Base-by-base conservation (phyloP, 2,797 vertebrate species). In the Hephaestus fuliginosus region DNA sequence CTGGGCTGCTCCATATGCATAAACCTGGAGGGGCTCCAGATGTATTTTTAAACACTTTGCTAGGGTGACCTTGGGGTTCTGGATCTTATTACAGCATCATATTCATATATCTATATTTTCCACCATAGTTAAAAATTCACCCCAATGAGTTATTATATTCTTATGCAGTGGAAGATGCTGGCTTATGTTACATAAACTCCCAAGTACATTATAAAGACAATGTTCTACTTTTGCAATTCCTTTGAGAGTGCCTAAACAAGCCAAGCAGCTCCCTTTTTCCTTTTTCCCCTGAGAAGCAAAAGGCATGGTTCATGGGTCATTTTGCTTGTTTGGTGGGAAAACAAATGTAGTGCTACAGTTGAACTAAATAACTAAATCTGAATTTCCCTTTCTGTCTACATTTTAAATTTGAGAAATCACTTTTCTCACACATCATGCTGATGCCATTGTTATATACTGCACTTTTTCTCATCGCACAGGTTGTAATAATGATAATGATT, bases 11-110 rank as follows among this genome's bases (percentile, higher is more conserved):
- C 77, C 77, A 89, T 86, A 93, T 90, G 88, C 77, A 90, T 84
- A 81, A 86, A 83, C 71, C 93, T 89, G 74, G 64, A 86, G 84
- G 80, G 79, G 74, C 72, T 91, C 82, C 52, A 53, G 73, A 75
- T 89, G 70, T 91, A 88, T 92, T 92, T 92, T 90, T 89, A 89
- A 85, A 83, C 30, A 17, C 76, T 76, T 85, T 78, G 60, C 82
- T 66, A 39, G 33, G 72, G 57, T 89, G 91, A 92, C 92, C 88
- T 92, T 91, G 87, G 79, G 39, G 83, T 88, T 88, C 72, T 80
- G 77, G 80, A 76, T 90, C 73, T 89, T 82, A 70, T 81, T 86
- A 74, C 28, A 76, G 71, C 62, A 79, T 88, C 51, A 52, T 52
- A 74, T 74, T 60, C 25, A 66, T 76, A 82, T 81, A 66, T 11